phyloP scores from a whole-genome alignment of 2,797 vertebrate species.

The Furcifer pardalis region DNA sequence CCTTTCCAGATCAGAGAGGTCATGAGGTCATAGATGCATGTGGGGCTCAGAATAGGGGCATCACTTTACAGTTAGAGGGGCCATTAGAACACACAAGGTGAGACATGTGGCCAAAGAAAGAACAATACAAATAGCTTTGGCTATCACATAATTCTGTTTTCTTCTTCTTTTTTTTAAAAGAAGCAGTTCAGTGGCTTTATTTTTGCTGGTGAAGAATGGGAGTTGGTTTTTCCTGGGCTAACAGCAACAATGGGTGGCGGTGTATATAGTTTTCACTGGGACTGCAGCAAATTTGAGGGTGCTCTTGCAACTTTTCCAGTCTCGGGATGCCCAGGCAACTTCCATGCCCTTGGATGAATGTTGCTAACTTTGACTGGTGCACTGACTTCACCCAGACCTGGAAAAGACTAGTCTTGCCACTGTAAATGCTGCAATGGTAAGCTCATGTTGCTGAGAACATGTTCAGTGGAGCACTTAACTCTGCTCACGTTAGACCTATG shows the following conservation, averaged over 20 bases:
- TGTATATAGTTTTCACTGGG: not conserved
- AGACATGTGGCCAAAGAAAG: not conserved
- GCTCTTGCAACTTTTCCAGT: not conserved
- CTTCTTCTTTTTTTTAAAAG: not conserved
- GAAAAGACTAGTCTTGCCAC: not conserved
- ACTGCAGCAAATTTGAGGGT: not conserved
- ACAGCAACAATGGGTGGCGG: not conserved
- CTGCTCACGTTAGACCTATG: no score
- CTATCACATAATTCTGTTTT: no score
- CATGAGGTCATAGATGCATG: accelerated
- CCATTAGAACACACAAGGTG: no score
- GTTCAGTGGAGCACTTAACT: no score
- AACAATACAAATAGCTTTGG: not conserved
- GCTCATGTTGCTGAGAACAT: not conserved
- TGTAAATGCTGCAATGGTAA: not conserved
- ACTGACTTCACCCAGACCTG: not conserved
- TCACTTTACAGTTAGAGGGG: not conserved
- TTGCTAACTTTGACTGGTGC: not conserved
- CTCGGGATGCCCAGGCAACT: not conserved
- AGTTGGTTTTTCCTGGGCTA: not conserved
- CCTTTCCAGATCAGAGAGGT: not conserved
- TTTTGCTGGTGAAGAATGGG: not conserved
- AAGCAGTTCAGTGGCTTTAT: not conserved
- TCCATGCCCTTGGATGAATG: not conserved
- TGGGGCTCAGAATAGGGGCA: accelerated